Percentiles rank a stretch among this genome's conserved stretches.
These are phyloP conservation scores for Heteropelma amictum DNA, from an alignment of 2,888 invertebrate genomes.

Conservation along the genomic window DNA sequence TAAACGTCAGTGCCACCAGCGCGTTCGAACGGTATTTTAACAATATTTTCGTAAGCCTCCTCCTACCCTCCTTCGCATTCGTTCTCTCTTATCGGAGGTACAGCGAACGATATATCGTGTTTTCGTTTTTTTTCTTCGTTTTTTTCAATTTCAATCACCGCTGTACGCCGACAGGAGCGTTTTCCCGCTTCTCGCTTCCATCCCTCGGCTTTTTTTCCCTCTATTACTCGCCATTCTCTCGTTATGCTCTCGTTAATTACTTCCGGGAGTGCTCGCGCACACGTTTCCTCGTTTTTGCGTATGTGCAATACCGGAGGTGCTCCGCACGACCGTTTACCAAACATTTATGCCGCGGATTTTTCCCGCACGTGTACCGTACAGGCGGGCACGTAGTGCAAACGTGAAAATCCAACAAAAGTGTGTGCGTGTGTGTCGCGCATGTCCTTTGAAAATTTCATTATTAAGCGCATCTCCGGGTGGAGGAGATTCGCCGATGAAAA, in stretches of 20 bases:
- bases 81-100: neutral
- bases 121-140: neutral
- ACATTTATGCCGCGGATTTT: slow-evolving; percentile 38
- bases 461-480: slow-evolving; percentile 6
- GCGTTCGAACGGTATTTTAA: slow-evolving; percentile 43
- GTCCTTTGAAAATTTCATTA: slow-evolving; percentile 15
- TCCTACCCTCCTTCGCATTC: neutral
- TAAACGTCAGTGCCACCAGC: neutral
- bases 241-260: slow-evolving; percentile 55
- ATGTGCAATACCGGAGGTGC: slow-evolving; percentile 31
- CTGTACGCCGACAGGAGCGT: neutral
- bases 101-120: neutral
- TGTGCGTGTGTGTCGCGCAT: neutral
- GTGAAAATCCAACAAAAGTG: slow-evolving; percentile 3
- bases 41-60: slow-evolving; percentile 22
- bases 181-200: neutral
- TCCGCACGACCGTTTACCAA: slow-evolving; percentile 32
- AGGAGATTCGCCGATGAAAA: slow-evolving; percentile 9
- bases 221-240: slow-evolving; percentile 36
- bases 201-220: slow-evolving; percentile 17
- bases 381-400: neutral
- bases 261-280: slow-evolving; percentile 28
- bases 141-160: slow-evolving; percentile 38
- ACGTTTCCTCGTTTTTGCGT: neutral
- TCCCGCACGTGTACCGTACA: neutral